Evolutionary conservation across 2,113 vertebrate species (phyloP), one percentile per base, ranked within the genome.

Genomic region (Apodemus speciosus): DNA sequence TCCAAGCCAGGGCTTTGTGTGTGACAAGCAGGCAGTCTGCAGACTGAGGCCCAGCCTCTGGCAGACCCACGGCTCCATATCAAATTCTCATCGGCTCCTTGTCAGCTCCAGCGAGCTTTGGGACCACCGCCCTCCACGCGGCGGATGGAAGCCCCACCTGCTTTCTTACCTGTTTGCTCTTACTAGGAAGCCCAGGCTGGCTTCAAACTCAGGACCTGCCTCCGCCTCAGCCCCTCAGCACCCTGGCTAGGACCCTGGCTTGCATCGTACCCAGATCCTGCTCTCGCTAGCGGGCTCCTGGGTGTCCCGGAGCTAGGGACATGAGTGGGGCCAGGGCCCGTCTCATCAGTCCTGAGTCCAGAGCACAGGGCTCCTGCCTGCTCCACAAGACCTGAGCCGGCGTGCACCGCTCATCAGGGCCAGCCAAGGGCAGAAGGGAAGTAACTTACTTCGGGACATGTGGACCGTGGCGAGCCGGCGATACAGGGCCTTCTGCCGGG

Each of bases 401-500:
- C 10, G 15, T 9, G 18, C 0, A 3, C 32, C 16, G 10, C 38
- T 40, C 43, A 69, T 16, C 10, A 3, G 21, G 18, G 8, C 13
- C 32, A 85, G 2, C 35, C 25, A 25, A 56, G 76, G 40, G 14
- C 1, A 4, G 79, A 9, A 46, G 0, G 32, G 9, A 0, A 1
- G 43, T 0, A 18, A 89, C 98, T 97, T 98, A 99, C 99, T 99
- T 94, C 98, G 97, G 2, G 99, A 98, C 15, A 98, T 96, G 90
- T 99, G 99, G 73, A 99, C 99, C 0, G 99, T 99, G 89, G 99
- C 98, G 1, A 99, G 98, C 83, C 99, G 98, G 90, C 99, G 98
- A 96, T 99, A 99, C 91, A 99, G 98, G 53, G 98, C 98, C 93
- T 99, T 99, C 97, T 99, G 99, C 97, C 98, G 98, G 32, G 99